A percentile compares a stretch with the other conserved stretches of the same genome.
Evolutionary conservation across 1,140 invertebrate species (phyloP).

Genomic region (Papilio polyxenes): DNA sequence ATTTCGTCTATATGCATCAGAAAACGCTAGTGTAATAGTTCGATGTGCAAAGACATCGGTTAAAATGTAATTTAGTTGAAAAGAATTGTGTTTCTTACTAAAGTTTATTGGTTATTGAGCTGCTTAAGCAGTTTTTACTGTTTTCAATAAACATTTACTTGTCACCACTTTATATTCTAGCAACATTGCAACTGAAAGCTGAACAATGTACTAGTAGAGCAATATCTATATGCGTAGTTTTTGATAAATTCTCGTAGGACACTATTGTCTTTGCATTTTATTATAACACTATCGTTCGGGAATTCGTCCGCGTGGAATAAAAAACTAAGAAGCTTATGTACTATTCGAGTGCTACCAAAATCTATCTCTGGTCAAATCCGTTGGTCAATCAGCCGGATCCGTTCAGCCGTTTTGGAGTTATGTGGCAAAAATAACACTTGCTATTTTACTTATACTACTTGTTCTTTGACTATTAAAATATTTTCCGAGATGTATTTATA

Average conservation of each 20-base stretch:
- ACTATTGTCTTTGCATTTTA: not conserved
- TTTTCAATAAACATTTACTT: not conserved
- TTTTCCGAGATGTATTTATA: no score
- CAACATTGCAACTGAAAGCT: not conserved
- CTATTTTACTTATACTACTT: no score
- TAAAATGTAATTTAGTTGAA: constrained; percentile 10
- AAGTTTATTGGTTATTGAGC: not conserved
- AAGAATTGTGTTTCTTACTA: not conserved
- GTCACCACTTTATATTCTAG: constrained; percentile 7
- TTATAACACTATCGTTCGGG: no score
- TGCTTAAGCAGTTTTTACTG: not conserved
- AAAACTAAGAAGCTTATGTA: no score
- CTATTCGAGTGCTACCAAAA: no score
- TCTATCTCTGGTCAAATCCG: no score
- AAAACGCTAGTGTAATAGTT: not conserved
- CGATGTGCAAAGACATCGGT: not conserved
- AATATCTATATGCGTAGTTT: not conserved
- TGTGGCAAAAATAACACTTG: no score
- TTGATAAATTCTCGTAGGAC: not conserved
- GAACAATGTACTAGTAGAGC: not conserved
- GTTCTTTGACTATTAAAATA: no score
- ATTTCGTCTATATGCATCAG: not conserved
- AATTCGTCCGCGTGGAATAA: no score
- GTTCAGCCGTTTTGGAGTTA: no score
- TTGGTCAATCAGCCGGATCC: no score